Evolutionary conservation across 2,113 vertebrate genomes (phyloP).

Genomic region (Oostethus manadensis): DNA sequence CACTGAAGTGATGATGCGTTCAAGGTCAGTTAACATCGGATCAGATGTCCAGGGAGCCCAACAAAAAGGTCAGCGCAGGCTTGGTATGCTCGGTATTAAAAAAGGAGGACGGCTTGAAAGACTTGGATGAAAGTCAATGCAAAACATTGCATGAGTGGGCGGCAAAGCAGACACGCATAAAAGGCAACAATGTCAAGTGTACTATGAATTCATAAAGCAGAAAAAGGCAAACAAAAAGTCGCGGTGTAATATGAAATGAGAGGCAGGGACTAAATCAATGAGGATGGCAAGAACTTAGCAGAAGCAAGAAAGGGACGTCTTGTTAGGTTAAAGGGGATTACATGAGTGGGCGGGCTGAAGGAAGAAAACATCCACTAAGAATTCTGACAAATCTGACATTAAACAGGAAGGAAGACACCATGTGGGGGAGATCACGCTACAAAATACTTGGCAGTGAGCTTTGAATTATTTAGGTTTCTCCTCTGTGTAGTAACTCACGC

Average conservation of each 20-base stretch:
- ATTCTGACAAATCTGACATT: slow-evolving; percentile 52
- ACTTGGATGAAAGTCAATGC: slow-evolving; percentile 32
- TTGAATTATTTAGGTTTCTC: slow-evolving; percentile 64
- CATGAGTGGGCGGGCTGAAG: slow-evolving; percentile 24
- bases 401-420: slow-evolving; percentile 30
- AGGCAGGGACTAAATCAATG: slow-evolving; percentile 29
- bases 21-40: slow-evolving; percentile 46
- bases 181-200: slow-evolving; percentile 35
- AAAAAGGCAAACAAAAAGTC: slow-evolving; percentile 35
- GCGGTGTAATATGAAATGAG: slow-evolving; percentile 1
- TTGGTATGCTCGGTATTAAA: slow-evolving; percentile 17
- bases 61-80: slow-evolving; percentile 15
- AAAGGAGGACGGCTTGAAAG: background rate
- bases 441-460: slow-evolving; percentile 35
- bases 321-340: slow-evolving; percentile 42
- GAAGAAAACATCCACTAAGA: slow-evolving; percentile 29
- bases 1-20: slow-evolving; percentile 48
- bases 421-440: slow-evolving; percentile 18
- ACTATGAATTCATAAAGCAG: slow-evolving; percentile 36
- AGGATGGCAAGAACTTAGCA: slow-evolving; percentile 16
- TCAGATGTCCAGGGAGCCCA: background rate
- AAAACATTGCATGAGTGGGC: slow-evolving; percentile 25
- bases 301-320: slow-evolving; percentile 48
- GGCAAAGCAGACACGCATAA: slow-evolving; percentile 34
- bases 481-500: slow-evolving; percentile 37